Conservation (phyloP, 2,113 vertebrate genomes). For the Aphelocoma coerulescens region DNA sequence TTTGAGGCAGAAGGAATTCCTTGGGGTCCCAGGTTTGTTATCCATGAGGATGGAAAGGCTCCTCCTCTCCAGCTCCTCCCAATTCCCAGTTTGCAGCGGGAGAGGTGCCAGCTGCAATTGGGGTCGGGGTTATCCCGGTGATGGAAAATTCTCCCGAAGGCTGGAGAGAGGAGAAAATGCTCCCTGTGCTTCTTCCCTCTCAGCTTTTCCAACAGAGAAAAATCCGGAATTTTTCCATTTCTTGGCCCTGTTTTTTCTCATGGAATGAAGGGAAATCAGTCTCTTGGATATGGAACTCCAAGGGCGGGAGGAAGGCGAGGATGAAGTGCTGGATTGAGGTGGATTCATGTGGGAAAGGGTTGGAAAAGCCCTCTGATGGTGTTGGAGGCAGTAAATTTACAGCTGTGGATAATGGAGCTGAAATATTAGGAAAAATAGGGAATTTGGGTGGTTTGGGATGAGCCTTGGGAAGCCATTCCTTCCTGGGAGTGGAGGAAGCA, state of each 20-base stretch:
- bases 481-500: background rate
- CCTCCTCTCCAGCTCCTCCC: background rate
- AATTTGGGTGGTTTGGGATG: background rate
- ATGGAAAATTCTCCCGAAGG: background rate
- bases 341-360: background rate
- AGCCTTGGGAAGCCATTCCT: background rate
- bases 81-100: background rate
- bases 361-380: background rate
- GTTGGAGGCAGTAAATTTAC: background rate
- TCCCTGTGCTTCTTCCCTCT: background rate
- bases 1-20: background rate
- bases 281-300: background rate
- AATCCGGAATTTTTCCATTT: background rate
- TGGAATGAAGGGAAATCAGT: background rate
- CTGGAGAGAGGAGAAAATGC: background rate
- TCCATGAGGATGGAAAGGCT: background rate
- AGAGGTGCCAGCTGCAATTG: background rate
- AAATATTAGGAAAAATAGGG: background rate
- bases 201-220: background rate
- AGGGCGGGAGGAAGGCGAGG: background rate
- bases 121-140: background rate
- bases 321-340: background rate
- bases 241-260: too few relatives aligned
- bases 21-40: background rate
- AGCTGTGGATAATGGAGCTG: rapidly evolving